These are phyloP conservation scores for Xanthia togata DNA, from an alignment of 2,888 invertebrate species.

Conservation along the genomic window DNA sequence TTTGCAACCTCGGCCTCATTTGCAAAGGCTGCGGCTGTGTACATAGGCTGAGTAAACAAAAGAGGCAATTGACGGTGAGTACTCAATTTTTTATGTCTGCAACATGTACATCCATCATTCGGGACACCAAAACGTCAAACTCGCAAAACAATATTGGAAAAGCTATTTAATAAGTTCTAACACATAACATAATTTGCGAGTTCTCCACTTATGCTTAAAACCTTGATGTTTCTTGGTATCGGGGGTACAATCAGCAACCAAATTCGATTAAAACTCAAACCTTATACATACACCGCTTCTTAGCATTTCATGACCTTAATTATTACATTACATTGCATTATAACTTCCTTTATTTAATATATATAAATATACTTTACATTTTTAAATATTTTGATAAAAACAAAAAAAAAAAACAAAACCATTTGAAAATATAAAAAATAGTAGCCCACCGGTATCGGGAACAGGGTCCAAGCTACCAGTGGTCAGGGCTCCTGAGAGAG, in stretches of 20 bases:
- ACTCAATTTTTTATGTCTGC: conserved; percentile 39
- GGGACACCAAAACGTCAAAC: conserved; percentile 53
- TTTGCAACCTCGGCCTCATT: conserved; percentile 44
- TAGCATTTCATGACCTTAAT: background rate
- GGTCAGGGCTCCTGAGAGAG: too few relatives aligned
- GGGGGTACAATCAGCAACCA: background rate
- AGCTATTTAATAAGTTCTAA: conserved; percentile 47
- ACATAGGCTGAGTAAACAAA: conserved; percentile 39
- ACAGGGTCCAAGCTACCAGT: too few relatives aligned
- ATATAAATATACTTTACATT: too few relatives aligned
- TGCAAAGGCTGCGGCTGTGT: conserved; percentile 20
- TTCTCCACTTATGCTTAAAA: conserved; percentile 24
- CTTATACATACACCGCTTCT: too few relatives aligned
- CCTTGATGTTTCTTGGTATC: conserved; percentile 1
- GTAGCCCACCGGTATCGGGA: too few relatives aligned
- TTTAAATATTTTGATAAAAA: too few relatives aligned
- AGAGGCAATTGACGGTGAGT: conserved; percentile 30
- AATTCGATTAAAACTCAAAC: background rate
- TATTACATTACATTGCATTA: too few relatives aligned
- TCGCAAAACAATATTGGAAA: conserved; percentile 42
- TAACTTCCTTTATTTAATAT: too few relatives aligned
- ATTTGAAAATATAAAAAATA: too few relatives aligned
- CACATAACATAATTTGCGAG: conserved; percentile 26
- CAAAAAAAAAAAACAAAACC: too few relatives aligned
- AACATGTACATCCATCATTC: conserved; percentile 52